A percentile compares a stretch with the other conserved stretches of the same genome.
phyloP scores from a whole-genome alignment of 2,113 vertebrate species.

The Nipponia nippon region DNA sequence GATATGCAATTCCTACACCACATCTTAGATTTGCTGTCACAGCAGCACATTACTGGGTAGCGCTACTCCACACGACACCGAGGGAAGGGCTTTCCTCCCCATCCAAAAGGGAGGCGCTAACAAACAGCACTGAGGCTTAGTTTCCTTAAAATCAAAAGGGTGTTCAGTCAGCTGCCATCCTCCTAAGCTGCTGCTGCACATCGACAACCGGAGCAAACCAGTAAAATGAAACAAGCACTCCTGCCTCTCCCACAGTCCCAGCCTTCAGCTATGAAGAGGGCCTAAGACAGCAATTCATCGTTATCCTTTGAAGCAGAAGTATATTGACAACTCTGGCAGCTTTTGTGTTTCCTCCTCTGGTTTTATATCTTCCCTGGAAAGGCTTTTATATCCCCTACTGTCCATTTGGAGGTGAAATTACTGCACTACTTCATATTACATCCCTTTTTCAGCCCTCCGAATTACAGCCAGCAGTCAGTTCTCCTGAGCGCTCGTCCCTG shows the following conservation, averaged over 20 bases:
- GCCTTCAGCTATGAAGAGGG: background rate
- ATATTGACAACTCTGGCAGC: background rate
- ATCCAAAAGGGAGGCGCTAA: background rate
- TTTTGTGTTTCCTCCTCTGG: background rate
- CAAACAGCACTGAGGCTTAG: background rate
- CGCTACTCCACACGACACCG: rapidly evolving
- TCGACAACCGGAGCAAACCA: background rate
- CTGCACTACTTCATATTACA: background rate
- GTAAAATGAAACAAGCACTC: background rate
- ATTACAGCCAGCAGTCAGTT: background rate
- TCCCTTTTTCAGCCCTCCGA: background rate
- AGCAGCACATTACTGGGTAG: background rate
- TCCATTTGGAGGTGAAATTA: background rate
- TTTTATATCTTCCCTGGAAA: background rate
- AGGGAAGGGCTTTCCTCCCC: background rate
- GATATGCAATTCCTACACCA: background rate
- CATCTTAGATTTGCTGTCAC: background rate
- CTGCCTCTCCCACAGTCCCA: background rate
- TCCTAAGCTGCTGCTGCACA: background rate
- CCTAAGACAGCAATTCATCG: background rate
- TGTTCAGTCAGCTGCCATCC: background rate
- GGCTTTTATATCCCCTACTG: background rate
- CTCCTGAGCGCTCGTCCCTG: background rate
- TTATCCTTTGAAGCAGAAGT: background rate
- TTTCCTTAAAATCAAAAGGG: background rate